Conservation (phyloP, 2,888 invertebrate genomes). For the Nephrotoma flavescens region DNA sequence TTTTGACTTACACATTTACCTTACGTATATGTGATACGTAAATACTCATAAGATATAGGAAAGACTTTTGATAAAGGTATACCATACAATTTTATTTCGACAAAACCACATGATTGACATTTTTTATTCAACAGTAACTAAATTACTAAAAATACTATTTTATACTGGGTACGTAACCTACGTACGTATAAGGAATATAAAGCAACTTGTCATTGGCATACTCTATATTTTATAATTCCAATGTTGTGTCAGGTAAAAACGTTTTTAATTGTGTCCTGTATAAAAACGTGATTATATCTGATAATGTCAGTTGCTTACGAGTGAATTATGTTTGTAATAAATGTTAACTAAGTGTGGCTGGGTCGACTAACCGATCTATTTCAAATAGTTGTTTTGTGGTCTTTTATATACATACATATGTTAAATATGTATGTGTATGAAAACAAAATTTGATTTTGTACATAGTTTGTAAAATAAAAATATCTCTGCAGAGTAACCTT, state of each 20-base stretch:
- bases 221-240: background rate
- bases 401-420: too few species aligned
- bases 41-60: background rate
- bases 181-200: background rate
- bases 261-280: background rate
- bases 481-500: too few species aligned
- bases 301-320: background rate
- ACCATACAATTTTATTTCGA: background rate
- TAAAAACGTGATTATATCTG: background rate
- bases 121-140: background rate
- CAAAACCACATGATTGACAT: background rate
- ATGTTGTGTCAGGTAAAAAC: background rate
- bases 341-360: too few species aligned
- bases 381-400: too few species aligned
- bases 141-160: background rate
- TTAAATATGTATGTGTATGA: too few species aligned
- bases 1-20: background rate
- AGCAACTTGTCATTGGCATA: background rate
- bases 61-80: background rate
- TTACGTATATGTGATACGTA: background rate
- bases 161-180: background rate
- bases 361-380: too few species aligned
- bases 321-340: too few species aligned
- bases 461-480: too few species aligned
- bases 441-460: too few species aligned